These are phyloP conservation scores for Netelia inedita DNA, from an alignment of 2,888 invertebrate species.

Conservation along the genomic window DNA sequence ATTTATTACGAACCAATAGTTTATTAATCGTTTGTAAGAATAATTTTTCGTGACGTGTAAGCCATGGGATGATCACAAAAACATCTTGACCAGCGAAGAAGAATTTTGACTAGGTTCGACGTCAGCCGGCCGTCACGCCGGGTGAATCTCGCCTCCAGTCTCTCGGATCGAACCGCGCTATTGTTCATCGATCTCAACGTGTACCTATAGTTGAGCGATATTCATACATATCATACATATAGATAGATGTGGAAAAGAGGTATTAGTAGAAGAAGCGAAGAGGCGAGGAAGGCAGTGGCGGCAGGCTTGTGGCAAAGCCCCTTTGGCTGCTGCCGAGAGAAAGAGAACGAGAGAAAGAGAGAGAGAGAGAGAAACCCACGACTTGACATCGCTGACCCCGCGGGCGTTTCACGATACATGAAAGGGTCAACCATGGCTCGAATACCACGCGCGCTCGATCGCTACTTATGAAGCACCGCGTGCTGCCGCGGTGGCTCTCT, in stretches of 20 bases:
- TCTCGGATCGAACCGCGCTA: conserved; percentile 39
- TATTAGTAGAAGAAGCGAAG: conserved; percentile 49
- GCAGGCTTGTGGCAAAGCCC: conserved; percentile 74
- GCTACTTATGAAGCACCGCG: conserved; percentile 78
- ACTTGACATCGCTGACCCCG: conserved; percentile 80
- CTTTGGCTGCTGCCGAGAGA: conserved; percentile 66
- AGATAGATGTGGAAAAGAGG: conserved; percentile 22
- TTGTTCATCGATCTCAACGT: conserved; percentile 41
- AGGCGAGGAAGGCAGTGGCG: conserved; percentile 63
- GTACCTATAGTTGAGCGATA: conserved; percentile 47
- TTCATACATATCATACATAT: neutral
- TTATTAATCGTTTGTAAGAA: no score
- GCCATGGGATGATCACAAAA: neutral
- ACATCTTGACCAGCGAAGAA: conserved; percentile 23
- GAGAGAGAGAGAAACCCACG: conserved; percentile 75
- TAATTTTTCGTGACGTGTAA: neutral
- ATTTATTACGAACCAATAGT: no score
- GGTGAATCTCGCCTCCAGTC: conserved; percentile 56
- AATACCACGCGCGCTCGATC: conserved; percentile 75
- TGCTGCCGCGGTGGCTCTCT: conserved; percentile 58
- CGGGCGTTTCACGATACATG: conserved; percentile 80
- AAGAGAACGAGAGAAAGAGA: conserved; percentile 35
- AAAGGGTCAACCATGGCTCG: conserved; percentile 76
- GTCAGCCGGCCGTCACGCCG: conserved; percentile 62
- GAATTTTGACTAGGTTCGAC: conserved; percentile 58